These are phyloP conservation scores for Aurelia sp. DNA, from an alignment of 30 jellyfish, hydroid and myxozoan genomes.

Conservation along the genomic window DNA sequence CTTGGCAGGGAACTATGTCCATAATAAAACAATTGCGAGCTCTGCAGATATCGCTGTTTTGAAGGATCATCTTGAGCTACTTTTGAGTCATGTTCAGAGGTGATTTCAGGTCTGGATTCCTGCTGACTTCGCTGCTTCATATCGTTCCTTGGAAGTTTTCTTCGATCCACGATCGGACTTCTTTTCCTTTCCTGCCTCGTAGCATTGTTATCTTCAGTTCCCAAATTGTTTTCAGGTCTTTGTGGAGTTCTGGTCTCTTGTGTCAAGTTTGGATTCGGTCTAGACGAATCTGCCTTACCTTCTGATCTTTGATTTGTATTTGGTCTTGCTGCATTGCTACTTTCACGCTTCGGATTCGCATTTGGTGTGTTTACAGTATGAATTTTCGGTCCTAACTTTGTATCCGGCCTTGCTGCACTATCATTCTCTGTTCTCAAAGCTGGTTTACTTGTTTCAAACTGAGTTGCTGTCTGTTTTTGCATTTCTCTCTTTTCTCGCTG, in stretches of 20 bases:
- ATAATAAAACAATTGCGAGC: conserved; percentile 43
- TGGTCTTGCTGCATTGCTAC: background rate
- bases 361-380: too few species aligned
- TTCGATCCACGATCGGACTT: background rate
- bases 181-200: background rate
- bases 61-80: background rate
- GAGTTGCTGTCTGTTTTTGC: background rate
- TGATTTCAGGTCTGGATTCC: background rate
- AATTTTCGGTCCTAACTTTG: background rate
- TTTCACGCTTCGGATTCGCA: background rate
- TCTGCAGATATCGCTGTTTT: conserved; percentile 58
- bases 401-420: background rate
- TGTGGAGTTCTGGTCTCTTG: background rate
- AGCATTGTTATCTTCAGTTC: background rate
- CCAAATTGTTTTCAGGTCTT: background rate
- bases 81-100: too few species aligned
- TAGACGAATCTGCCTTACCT: background rate
- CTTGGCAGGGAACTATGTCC: conserved; percentile 73
- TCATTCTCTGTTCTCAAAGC: background rate
- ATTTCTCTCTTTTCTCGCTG: conserved; percentile 28
- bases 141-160: background rate
- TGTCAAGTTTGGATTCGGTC: background rate
- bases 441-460: background rate
- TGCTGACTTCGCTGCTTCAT: background rate
- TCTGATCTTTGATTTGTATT: background rate